phyloP scores from a whole-genome alignment of 2,113 vertebrate species.

The Cebus imitator region DNA sequence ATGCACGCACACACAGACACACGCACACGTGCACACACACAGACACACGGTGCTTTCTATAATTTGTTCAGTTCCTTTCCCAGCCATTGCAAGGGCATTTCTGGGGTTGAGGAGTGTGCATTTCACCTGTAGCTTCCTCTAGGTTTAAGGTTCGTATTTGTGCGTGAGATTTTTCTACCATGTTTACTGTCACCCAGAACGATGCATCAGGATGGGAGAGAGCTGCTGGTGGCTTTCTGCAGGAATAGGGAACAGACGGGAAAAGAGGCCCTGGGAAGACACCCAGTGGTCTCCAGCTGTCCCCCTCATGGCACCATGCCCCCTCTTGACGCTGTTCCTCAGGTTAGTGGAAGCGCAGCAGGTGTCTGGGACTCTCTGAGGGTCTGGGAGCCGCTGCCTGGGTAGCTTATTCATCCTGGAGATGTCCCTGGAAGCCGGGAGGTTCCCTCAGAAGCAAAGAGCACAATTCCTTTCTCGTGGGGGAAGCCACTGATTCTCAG shows the following conservation, averaged over 20 bases:
- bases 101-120: not conserved
- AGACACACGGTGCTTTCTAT: not conserved
- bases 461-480: fast-evolving
- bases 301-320: no score
- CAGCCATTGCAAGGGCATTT: fast-evolving
- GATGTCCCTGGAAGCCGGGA: fast-evolving
- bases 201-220: not conserved
- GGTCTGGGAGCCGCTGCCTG: not conserved
- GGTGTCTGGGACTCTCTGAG: fast-evolving
- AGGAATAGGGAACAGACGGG: not conserved
- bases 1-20: not conserved
- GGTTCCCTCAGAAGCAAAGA: not conserved
- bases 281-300: not conserved
- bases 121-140: not conserved
- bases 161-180: not conserved
- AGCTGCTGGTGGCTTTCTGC: not conserved
- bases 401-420: no score
- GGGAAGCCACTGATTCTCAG: fast-evolving
- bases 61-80: not conserved
- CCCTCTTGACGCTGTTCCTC: no score
- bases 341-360: not conserved
- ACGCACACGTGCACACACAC: not conserved
- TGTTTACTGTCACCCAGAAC: slow-evolving; percentile 31
- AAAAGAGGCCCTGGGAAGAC: not conserved
- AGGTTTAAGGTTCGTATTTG: not conserved